Base-by-base conservation (phyloP, 2,797 vertebrate species). In the Leptatherina wallacei region DNA sequence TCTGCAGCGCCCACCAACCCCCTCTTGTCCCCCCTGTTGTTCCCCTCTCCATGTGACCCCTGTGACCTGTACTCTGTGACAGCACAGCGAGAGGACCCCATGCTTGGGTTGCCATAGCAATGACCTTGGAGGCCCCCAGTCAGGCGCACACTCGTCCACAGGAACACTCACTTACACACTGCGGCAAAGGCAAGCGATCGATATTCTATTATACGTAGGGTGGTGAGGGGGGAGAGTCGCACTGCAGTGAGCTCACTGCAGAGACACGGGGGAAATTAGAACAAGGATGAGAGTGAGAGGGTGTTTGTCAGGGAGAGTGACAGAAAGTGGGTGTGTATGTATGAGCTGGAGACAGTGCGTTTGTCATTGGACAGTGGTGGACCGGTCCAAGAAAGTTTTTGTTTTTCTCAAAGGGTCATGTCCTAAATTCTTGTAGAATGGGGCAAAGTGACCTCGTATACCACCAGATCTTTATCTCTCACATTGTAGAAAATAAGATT, bases 131-230 rank as follows among this genome's bases (percentile, higher is more conserved):
- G 92, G 88, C 83, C 81, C 87, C 84, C 77, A 78, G 89, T 87
- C 90, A 85, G 81, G 82, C 77, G 69, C 76, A 71, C 71, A 74
- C 66, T 54, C 63, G 7, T 81, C 67, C 82, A 58, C 80, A 67
- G 71, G 80, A 85, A 86, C 89, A 84, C 83, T 81, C 78, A 62
- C 85, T 84, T 79, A 84, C 90, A 90, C 88, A 94, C 92, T 95
- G 94, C 93, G 88, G 93, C 93, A 93, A 89, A 90, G 91, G 87
- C 86, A 51, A 87, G 84, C 92, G 90, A 94, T 95, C 95, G 93
- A 95, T 95, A 95, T 93, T 94, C 92, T 93, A 95, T 95, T 95
- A 94, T 93, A 93, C 73, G 80, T 84, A 81, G 89, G 91, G 92
- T 85, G 91, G 91, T n/a, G 80, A 78, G 67, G 69, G 52, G 77